These are phyloP conservation scores for Rhyacichthys aspro DNA, from an alignment of 2,797 vertebrate species.

Conservation along the genomic window DNA sequence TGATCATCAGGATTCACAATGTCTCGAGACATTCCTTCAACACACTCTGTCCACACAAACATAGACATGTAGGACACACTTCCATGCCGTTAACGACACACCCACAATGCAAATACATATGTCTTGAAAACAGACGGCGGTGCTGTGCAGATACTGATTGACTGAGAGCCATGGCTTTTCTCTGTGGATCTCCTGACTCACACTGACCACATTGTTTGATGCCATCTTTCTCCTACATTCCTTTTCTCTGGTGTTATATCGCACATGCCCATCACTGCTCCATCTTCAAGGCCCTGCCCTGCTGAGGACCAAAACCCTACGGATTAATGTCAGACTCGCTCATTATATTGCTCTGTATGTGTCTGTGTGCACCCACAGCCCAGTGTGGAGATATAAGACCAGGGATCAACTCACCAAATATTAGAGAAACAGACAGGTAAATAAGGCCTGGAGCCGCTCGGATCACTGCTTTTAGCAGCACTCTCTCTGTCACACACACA, in stretches of 20 bases:
- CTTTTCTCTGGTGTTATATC: conserved; percentile 33
- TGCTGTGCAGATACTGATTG: neutral
- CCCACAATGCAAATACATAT: conserved; percentile 34
- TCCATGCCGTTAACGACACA: conserved; percentile 15
- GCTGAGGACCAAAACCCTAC: conserved; percentile 38
- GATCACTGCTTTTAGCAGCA: conserved; percentile 17
- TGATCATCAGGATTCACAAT: conserved; percentile 65
- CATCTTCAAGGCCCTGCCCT: conserved; percentile 31
- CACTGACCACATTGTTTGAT: conserved; percentile 23
- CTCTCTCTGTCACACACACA: conserved; percentile 24
- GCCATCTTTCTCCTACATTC: conserved; percentile 10
- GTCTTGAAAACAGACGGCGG: conserved; percentile 4
- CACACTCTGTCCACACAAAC: conserved; percentile 45
- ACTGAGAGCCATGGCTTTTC: too few species aligned
- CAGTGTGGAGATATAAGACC: conserved; percentile 30
- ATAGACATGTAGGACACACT: conserved; percentile 39
- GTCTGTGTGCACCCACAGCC: conserved; percentile 13
- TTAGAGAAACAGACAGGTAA: conserved; percentile 42
- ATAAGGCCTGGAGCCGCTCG: conserved; percentile 40
- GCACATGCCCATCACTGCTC: conserved; percentile 23
- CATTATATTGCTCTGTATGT: conserved; percentile 20
- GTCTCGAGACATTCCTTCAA: conserved; percentile 63
- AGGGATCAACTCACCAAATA: conserved; percentile 39
- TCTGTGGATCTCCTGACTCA: conserved; percentile 9
- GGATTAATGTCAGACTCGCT: conserved; percentile 46